A percentile compares a stretch with the other conserved stretches of the same genome.
phyloP scores from a whole-genome alignment of 2,797 vertebrate species.

The Anolis apletophallus region DNA sequence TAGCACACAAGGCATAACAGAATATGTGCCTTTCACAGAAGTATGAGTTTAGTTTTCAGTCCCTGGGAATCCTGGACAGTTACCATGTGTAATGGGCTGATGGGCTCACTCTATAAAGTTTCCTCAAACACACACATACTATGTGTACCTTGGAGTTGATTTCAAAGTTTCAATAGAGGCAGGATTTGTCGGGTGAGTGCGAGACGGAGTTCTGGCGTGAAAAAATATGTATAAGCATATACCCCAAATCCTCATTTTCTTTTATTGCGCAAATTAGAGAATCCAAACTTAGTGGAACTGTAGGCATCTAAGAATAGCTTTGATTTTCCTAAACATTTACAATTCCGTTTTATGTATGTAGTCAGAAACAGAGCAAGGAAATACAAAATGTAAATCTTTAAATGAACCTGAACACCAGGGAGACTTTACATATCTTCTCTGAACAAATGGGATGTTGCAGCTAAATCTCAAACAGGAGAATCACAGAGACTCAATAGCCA shows the following conservation, averaged over 20 bases:
- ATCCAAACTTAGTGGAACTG: conserved; percentile 71
- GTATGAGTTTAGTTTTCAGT: background rate
- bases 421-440: conserved; percentile 72
- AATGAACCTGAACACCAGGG: conserved; percentile 73
- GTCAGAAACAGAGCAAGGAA: conserved; percentile 77
- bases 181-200: conserved; percentile 16
- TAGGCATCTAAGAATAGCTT: conserved; percentile 80
- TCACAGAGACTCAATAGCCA: conserved; percentile 66
- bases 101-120: background rate
- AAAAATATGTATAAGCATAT: conserved; percentile 53
- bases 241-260: conserved; percentile 65
- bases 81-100: background rate
- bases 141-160: conserved; percentile 51
- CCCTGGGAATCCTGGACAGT: background rate
- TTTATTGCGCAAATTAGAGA: conserved; percentile 70
- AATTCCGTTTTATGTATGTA: conserved; percentile 81
- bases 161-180: conserved; percentile 57
- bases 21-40: background rate
- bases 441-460: conserved; percentile 71
- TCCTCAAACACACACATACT: background rate
- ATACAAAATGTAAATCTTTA: conserved; percentile 81
- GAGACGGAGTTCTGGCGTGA: conserved; percentile 59
- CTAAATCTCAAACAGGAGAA: conserved; percentile 68
- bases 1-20: background rate
- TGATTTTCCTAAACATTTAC: conserved; percentile 83